phyloP scores from a whole-genome alignment of 2,113 vertebrate genomes.

The Erpornis zantholeuca region DNA sequence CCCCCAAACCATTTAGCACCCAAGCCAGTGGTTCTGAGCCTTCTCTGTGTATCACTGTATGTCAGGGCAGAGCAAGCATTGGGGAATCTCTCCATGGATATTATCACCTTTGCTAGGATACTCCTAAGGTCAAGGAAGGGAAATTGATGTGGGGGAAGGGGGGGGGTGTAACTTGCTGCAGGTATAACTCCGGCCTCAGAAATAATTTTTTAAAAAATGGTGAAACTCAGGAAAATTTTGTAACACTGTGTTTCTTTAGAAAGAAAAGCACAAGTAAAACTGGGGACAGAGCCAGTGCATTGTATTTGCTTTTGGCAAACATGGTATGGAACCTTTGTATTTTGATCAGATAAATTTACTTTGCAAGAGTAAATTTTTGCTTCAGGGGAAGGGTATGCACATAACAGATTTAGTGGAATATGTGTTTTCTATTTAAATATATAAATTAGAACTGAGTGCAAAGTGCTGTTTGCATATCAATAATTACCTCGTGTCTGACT shows the following conservation, averaged over 20 bases:
- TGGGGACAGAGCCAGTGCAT: neutral
- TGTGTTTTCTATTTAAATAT: constrained; percentile 25
- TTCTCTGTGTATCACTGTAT: neutral
- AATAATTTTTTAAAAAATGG: neutral
- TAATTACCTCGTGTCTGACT: neutral
- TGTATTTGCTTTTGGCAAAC: neutral
- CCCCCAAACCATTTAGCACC: neutral
- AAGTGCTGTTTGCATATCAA: neutral
- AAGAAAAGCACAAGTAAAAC: neutral
- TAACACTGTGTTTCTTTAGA: neutral
- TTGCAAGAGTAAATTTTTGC: constrained; percentile 3
- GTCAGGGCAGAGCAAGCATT: neutral
- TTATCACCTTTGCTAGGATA: neutral
- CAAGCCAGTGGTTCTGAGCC: neutral
- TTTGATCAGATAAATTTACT: neutral
- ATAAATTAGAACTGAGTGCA: neutral
- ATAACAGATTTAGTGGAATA: neutral
- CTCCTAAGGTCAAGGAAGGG: neutral
- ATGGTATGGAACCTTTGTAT: neutral
- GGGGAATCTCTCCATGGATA: neutral
- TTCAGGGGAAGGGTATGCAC: neutral
- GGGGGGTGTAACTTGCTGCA: neutral
- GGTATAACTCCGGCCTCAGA: neutral
- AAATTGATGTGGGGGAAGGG: neutral
- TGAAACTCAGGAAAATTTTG: neutral